Percentiles rank a stretch among this genome's conserved stretches.
These are phyloP conservation scores for Criorhina ranunculi DNA, from an alignment of 2,888 invertebrate species.

Conservation along the genomic window DNA sequence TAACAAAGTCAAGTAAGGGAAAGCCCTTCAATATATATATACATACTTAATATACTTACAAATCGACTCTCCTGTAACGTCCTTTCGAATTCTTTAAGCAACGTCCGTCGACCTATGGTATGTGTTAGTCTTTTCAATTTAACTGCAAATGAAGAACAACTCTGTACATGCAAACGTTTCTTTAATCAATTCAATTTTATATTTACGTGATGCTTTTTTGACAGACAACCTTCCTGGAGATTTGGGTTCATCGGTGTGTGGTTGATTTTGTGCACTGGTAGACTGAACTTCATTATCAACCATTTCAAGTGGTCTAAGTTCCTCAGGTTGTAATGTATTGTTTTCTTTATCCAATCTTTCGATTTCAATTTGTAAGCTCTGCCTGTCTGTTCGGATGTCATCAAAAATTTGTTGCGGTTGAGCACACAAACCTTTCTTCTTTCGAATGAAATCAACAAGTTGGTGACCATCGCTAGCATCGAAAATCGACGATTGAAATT, in stretches of 20 bases:
- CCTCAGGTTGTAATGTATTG: background rate
- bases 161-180: background rate
- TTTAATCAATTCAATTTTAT: background rate
- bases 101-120: conserved; percentile 48
- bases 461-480: conserved; percentile 65
- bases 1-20: too few relatives aligned
- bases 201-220: conserved; percentile 49
- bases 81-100: conserved; percentile 66
- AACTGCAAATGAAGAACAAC: conserved; percentile 5
- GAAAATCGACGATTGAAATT: conserved; percentile 67
- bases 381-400: conserved; percentile 40
- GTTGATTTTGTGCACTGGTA: background rate
- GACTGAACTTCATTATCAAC: background rate
- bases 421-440: conserved; percentile 53
- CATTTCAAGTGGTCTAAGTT: background rate
- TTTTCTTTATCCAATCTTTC: conserved; percentile 38
- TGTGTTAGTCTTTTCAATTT: conserved; percentile 21
- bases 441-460: conserved; percentile 66
- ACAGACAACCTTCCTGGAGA: background rate
- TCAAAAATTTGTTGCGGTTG: conserved; percentile 61
- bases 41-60: conserved; percentile 46
- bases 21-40: too few relatives aligned
- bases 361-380: conserved; percentile 64
- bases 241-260: background rate
- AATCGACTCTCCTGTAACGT: conserved; percentile 61